Evolutionary conservation across 2,797 vertebrate species (phyloP), one percentile per base, ranked within the genome.

Genomic region (Xenops minutus): DNA sequence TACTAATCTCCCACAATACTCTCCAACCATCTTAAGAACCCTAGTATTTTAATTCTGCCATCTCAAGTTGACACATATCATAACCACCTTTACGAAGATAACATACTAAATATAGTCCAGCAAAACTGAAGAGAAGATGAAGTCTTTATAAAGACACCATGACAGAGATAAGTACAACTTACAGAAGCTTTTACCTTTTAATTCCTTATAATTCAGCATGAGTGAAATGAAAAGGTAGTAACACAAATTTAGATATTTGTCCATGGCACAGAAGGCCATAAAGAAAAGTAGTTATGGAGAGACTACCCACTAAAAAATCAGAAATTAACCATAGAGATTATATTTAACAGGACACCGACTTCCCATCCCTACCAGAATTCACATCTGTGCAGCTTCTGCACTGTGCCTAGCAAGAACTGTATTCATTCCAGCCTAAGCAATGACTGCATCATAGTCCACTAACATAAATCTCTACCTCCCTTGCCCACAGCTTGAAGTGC

Each of bases 41-140:
- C 26, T 30, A 89, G 36, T 52, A 92, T 63, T 88, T 32, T 71
- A 86, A 80, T 78, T 87, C 72, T 76, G 41, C 48, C 34, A 49
- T 73, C 48, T 95, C 44, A 85, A 79, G 82, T 24, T 93, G 84
- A 89, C 84, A 87, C 2, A 5, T 68, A 93, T 77, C 76, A 81
- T 58, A 92, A 74, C 37, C 39, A 89, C 13, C 9, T 82, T 87
- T 80, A 90, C 3, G 7, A 90, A 89, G 58, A 89, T 37, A 92
- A 76, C 21, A 49, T 49, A 71, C 52, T 71, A 95, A 94, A 94
- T 64, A 94, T 66, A 96, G 66, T 68, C 41, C 44, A 78, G 89
- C 10, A 94, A 64, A 91, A 92, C 48, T 66, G 36, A 92, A 71
- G 41, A 82, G 19, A 88, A 92, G 71, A 55, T 75, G 5, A 91